Evolutionary conservation across 2,888 invertebrate genomes (phyloP).

Genomic region (Hipparchia sbordonii): DNA sequence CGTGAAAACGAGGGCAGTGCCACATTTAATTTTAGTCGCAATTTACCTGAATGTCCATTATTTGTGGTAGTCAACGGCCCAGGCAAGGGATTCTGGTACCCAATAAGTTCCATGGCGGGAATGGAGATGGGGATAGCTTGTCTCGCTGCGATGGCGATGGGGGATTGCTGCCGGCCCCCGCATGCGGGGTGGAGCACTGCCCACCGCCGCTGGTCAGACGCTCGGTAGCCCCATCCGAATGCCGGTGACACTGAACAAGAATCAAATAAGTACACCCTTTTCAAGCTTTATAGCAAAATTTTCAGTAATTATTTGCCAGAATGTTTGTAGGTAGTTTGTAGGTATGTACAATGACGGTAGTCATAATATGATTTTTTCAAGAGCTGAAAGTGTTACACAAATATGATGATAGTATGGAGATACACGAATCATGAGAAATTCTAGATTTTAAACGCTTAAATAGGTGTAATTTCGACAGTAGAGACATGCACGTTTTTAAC

Average conservation of each 20-base stretch:
- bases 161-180: slow-evolving; percentile 86
- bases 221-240: slow-evolving; percentile 83
- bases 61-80: slow-evolving; percentile 85
- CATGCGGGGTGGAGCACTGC: slow-evolving; percentile 84
- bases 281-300: too few relatives aligned
- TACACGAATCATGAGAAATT: too few relatives aligned
- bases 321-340: too few relatives aligned
- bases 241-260: slow-evolving; percentile 53
- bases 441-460: too few relatives aligned
- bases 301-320: too few relatives aligned
- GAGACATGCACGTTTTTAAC: too few relatives aligned
- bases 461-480: too few relatives aligned
- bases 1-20: neutral
- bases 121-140: slow-evolving; percentile 85
- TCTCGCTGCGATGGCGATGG: slow-evolving; percentile 84
- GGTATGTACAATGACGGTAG: too few relatives aligned
- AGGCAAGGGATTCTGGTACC: slow-evolving; percentile 87
- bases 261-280: neutral
- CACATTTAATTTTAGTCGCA: neutral
- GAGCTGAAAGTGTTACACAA: too few relatives aligned
- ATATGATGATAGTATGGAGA: too few relatives aligned
- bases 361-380: too few relatives aligned
- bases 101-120: slow-evolving; percentile 88
- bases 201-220: slow-evolving; percentile 86
- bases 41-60: slow-evolving; percentile 86